Evolutionary conservation across 2,888 invertebrate genomes (phyloP).

Genomic region (Adelphocoris suturalis): DNA sequence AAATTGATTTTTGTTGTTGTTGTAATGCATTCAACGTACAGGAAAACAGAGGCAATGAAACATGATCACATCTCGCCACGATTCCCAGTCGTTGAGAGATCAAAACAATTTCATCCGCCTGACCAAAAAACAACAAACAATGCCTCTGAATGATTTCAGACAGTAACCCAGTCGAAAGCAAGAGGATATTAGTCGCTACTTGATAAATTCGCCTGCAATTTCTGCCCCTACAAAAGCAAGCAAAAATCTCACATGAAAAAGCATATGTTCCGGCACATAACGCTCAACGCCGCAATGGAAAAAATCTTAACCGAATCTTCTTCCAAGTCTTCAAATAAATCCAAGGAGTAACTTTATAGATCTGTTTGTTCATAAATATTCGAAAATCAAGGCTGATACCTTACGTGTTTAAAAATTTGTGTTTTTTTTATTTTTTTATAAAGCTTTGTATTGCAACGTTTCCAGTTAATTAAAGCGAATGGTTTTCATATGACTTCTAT

Average conservation of each 20-base stretch:
- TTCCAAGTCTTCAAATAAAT: neutral
- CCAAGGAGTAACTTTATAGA: neutral
- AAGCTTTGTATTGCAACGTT: neutral
- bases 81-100: too few species aligned
- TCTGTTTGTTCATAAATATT: neutral
- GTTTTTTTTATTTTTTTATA: constrained; percentile 6
- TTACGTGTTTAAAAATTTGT: neutral
- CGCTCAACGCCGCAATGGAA: constrained; percentile 26
- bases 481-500: neutral
- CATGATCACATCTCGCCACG: too few species aligned
- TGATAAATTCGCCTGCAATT: constrained; percentile 74
- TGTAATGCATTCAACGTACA: too few species aligned
- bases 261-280: constrained; percentile 60
- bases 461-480: neutral
- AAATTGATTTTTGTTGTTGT: too few species aligned
- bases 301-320: neutral
- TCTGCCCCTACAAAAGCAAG: constrained; percentile 64
- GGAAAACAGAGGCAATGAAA: too few species aligned
- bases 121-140: too few species aligned
- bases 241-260: constrained; percentile 62
- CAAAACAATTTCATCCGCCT: too few species aligned
- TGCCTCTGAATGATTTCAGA: too few species aligned
- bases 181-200: too few species aligned
- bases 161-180: too few species aligned
- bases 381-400: constrained; percentile 23